phyloP scores from a whole-genome alignment of 2,888 invertebrate species.

The Tolmerus cingulatus region DNA sequence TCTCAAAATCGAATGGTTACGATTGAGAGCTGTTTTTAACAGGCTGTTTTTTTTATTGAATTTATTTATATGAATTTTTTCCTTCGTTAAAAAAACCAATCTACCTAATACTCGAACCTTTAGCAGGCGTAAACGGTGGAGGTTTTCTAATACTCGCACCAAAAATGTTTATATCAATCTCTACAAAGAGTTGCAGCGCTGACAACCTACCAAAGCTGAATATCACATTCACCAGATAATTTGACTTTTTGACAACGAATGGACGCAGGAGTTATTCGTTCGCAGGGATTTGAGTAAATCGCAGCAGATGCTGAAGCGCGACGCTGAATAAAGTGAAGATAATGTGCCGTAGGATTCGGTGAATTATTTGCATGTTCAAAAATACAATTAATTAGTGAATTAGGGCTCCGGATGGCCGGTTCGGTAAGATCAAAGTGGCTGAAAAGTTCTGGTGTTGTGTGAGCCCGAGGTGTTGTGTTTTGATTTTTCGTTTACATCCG shows the following conservation, averaged over 20 bases:
- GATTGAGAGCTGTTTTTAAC: no score
- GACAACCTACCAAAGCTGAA: neutral
- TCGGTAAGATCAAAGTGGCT: constrained; percentile 31
- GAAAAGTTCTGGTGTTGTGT: neutral
- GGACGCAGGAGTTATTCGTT: constrained; percentile 28
- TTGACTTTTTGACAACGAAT: constrained; percentile 22
- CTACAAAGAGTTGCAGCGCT: neutral
- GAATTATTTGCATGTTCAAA: neutral
- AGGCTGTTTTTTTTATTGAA: no score
- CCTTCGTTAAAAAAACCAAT: no score
- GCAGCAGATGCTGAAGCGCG: neutral
- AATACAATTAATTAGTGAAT: neutral
- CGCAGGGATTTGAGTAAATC: neutral
- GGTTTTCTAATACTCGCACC: no score
- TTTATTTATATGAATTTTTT: no score
- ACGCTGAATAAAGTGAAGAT: neutral
- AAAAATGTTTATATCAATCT: neutral
- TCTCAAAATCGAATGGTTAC: no score
- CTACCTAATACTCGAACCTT: no score
- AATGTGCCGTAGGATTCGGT: neutral
- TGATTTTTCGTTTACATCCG: constrained; percentile 12
- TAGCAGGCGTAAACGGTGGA: no score
- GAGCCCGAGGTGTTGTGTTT: constrained; percentile 13
- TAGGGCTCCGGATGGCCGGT: neutral
- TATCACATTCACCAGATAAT: neutral